These are phyloP conservation scores for Myotis myotis DNA, from an alignment of 2,797 vertebrate genomes.

Conservation along the genomic window DNA sequence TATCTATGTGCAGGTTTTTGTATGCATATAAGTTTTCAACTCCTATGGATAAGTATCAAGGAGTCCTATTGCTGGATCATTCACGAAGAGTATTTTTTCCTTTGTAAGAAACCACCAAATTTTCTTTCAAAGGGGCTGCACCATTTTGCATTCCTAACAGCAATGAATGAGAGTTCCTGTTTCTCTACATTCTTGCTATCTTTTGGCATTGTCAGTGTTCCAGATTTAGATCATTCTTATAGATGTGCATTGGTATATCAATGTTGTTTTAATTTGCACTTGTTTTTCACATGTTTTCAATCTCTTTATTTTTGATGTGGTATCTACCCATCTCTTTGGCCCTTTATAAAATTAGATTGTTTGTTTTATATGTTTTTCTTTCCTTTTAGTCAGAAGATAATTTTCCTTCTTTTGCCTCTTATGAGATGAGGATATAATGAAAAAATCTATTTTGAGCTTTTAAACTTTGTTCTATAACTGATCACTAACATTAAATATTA, in stretches of 20 bases:
- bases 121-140: neutral
- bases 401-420: neutral
- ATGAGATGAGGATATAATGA: neutral
- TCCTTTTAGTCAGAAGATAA: neutral
- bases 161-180: neutral
- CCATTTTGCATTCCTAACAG: neutral
- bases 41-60: neutral
- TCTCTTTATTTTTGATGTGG: neutral
- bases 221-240: neutral
- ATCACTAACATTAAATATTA: neutral
- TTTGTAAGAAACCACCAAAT: neutral
- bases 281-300: neutral
- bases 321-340: neutral
- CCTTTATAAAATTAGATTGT: neutral
- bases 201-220: neutral
- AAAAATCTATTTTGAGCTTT: neutral
- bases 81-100: neutral
- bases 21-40: neutral
- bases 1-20: neutral
- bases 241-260: no score
- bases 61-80: neutral
- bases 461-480: neutral
- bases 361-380: neutral
- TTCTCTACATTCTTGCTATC: neutral
- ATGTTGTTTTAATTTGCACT: neutral